Evolutionary conservation across 1,140 invertebrate genomes (phyloP).

Genomic region (Scaptomyza graminum): DNA sequence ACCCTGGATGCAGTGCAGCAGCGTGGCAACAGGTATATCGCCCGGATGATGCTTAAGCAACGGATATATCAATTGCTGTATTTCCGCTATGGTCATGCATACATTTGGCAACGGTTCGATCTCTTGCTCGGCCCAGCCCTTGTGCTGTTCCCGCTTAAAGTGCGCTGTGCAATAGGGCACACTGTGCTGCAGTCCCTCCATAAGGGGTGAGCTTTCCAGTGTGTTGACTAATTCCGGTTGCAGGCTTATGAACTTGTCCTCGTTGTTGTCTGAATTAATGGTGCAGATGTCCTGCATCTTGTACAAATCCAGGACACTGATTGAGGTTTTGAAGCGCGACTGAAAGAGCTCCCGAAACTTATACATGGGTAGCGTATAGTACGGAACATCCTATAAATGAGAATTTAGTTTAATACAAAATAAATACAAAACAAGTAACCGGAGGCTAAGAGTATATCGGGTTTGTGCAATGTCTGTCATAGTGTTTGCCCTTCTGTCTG

Average conservation of each 20-base stretch:
- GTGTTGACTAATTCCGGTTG: conserved; percentile 85
- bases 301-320: conserved; percentile 92
- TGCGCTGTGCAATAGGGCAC: conserved; percentile 88
- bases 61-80: conserved; percentile 78
- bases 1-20: conserved; percentile 91
- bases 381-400: conserved; percentile 88
- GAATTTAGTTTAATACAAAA: conserved; percentile 22
- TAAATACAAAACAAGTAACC: too few relatives aligned
- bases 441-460: too few relatives aligned
- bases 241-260: conserved; percentile 88
- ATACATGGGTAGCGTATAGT: conserved; percentile 90
- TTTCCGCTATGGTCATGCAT: conserved; percentile 76
- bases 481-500: too few relatives aligned
- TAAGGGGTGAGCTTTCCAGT: conserved; percentile 73
- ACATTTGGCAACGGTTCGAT: conserved; percentile 89
- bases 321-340: conserved; percentile 90
- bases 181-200: conserved; percentile 85
- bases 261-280: conserved; percentile 88
- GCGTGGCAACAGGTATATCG: conserved; percentile 85
- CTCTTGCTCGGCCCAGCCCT: conserved; percentile 91
- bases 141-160: conserved; percentile 83
- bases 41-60: conserved; percentile 73
- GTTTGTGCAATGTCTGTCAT: too few relatives aligned
- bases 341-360: conserved; percentile 94
- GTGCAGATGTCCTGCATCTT: conserved; percentile 91